Base-by-base conservation (phyloP, 92 coral and sea anemone genomes). In the Palythoa grandiflora region DNA sequence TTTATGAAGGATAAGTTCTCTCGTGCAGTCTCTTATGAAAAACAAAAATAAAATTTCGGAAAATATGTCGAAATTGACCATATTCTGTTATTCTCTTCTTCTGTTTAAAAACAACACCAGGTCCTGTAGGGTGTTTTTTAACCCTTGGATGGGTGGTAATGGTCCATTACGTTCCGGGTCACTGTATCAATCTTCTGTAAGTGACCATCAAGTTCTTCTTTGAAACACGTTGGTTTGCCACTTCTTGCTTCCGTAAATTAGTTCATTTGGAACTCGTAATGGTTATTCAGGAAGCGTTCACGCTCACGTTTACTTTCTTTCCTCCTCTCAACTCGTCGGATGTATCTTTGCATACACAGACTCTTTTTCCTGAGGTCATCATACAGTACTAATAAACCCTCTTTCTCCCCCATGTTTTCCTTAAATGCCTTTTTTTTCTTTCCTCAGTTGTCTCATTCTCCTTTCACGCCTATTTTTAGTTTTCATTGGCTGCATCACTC, bases 391-490 rank as follows among this genome's bases (percentile, higher is more conserved):
- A 60, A 60, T 60, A 60, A 60, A 15, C 68, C 28, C 20, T 60
- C 84, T 17, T 48, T 54, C 84, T 35, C 71, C 44, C 16, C 0
- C 68, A 60, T 60, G 20, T 60, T 60, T 60, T 84, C 60, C 59
- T 63, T 63, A 70, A 15, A 28, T 28, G 17, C 60, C 70, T 68
- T 83, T 83, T 59, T 68, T 65, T 75, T 68, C 68, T 50, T 70
- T 68, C 68, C 68, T 40, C 40, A 39, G 74, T 6, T 68, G 52
- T 15, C n/a, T 70, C 71, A 53, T 84, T 15, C 79, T 84, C 75
- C 40, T 28, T 77, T 54, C 40, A 21, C 16, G 37, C 81, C 9
- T 77, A n/a, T 54, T 50, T 77, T 84, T 17, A 20, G 66, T 59
- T 44, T 52, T 60, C 73, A 10, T 47, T 63, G 36, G 19, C 36